Conservation (phyloP, 2,113 vertebrate genomes). For the Myrmecobius fasciatus region DNA sequence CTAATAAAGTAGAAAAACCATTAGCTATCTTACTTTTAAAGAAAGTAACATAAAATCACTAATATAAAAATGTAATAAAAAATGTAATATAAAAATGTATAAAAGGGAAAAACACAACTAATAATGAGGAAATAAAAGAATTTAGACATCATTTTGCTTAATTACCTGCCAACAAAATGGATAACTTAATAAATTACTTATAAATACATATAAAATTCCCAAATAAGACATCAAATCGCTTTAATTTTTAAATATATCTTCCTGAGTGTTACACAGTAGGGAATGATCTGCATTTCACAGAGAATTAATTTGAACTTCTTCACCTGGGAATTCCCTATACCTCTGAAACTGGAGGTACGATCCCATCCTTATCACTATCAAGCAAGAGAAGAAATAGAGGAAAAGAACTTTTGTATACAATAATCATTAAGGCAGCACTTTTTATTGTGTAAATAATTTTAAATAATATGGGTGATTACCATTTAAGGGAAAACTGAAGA, state of each 20-base stretch:
- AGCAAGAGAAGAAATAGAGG: background rate
- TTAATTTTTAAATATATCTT: background rate
- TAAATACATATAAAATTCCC: background rate
- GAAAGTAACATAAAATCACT: background rate
- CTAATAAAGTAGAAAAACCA: background rate
- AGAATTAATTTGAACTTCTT: background rate
- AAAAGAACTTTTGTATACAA: background rate
- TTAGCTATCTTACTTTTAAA: background rate
- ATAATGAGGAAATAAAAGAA: background rate
- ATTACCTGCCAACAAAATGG: background rate
- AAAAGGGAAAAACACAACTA: background rate
- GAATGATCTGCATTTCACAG: background rate
- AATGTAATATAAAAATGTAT: background rate
- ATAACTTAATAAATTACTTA: background rate
- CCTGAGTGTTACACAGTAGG: background rate
- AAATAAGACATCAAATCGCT: background rate
- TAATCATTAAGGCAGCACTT: background rate
- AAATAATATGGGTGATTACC: background rate
- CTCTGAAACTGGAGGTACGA: background rate
- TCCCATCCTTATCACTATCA: background rate
- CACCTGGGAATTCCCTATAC: background rate
- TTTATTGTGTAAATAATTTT: background rate
- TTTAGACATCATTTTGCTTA: background rate
- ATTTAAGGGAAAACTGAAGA: background rate
- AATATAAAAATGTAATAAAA: too few species aligned